Evolutionary conservation across 2,888 invertebrate genomes (phyloP).

Genomic region (Muschampia plurimacula): DNA sequence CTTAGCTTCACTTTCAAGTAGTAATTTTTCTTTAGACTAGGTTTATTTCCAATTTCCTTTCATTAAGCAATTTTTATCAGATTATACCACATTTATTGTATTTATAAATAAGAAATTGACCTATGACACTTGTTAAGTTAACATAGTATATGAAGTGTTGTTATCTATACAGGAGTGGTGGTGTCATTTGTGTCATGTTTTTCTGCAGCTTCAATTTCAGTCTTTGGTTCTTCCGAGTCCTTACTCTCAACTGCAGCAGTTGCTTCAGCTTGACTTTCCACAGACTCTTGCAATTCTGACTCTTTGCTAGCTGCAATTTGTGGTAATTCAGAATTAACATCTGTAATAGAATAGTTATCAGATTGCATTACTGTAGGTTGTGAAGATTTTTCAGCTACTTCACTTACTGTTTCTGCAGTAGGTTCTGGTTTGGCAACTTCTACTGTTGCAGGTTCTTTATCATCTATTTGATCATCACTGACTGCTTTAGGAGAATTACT

Average conservation of each 20-base stretch:
- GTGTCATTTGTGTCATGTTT: conserved; percentile 39
- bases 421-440: conserved; percentile 51
- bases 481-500: conserved; percentile 76
- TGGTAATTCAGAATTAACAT: conserved; percentile 73
- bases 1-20: background rate
- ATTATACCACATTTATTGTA: background rate
- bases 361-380: conserved; percentile 60
- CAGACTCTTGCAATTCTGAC: conserved; percentile 41
- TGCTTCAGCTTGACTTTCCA: conserved; percentile 22
- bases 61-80: background rate
- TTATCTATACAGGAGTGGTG: conserved; percentile 9
- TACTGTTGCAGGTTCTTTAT: conserved; percentile 60
- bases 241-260: conserved; percentile 34
- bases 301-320: conserved; percentile 49
- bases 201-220: conserved; percentile 44
- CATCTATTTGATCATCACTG: conserved; percentile 59
- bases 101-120: background rate
- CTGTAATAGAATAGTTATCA: conserved; percentile 76
- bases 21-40: background rate
- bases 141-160: background rate
- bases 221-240: conserved; percentile 39
- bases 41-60: no score
- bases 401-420: conserved; percentile 37
- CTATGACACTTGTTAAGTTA: background rate
- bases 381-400: conserved; percentile 46